Evolutionary conservation across 64 coral and sea anemone species (phyloP).

Genomic region (Montipora sp.): DNA sequence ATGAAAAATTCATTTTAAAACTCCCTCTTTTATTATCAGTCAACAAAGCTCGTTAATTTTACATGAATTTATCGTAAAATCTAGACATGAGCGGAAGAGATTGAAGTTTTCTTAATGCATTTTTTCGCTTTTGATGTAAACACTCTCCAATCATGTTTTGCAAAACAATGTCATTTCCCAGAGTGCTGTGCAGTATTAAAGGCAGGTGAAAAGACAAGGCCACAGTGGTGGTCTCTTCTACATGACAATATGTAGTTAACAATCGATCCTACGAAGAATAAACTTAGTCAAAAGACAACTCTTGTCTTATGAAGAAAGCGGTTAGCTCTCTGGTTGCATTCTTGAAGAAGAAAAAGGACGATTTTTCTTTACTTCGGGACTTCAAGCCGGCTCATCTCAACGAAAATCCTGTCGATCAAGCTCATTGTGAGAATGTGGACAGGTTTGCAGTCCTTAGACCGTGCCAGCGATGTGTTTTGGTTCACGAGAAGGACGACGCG

Average conservation of each 20-base stretch:
- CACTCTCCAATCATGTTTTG: constrained; percentile 19
- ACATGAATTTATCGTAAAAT: constrained; percentile 52
- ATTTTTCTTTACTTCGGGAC: constrained; percentile 7
- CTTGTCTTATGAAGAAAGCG: constrained; percentile 77
- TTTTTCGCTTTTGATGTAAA: background rate
- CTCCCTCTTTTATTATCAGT: background rate
- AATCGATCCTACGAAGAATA: constrained; percentile 12
- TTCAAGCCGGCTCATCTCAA: constrained; percentile 10
- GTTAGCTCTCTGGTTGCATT: constrained; percentile 85
- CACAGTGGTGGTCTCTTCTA: background rate
- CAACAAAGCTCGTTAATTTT: constrained; percentile 52
- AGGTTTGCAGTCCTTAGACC: constrained; percentile 64
- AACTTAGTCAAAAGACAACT: background rate
- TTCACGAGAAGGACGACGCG: constrained; percentile 68
- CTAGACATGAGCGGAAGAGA: constrained; percentile 20
- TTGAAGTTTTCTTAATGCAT: background rate
- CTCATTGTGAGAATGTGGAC: constrained; percentile 49
- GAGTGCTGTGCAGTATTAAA: background rate
- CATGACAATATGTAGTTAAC: constrained; percentile 40
- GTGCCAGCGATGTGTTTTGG: constrained; percentile 80
- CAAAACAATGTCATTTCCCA: constrained; percentile 32
- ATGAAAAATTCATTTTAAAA: constrained; percentile 46
- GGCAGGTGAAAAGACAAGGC: background rate
- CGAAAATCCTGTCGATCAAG: background rate
- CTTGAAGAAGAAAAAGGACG: constrained; percentile 69